Evolutionary conservation across 2,888 invertebrate species (phyloP).

Genomic region (Spatulosminthurus flaviceps): DNA sequence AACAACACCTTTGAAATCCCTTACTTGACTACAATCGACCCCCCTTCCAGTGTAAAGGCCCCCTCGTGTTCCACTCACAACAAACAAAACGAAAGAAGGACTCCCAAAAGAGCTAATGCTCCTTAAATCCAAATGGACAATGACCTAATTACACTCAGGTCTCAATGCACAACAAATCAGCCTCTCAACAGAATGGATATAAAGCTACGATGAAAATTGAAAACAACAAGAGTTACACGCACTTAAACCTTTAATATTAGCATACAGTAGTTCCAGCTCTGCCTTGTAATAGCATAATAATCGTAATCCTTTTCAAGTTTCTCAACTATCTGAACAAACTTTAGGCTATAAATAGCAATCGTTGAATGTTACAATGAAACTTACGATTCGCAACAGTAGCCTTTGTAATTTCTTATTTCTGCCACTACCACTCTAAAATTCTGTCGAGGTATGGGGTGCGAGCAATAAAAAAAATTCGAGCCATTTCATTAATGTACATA

Average conservation of each 20-base stretch:
- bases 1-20: constrained; percentile 43
- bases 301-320: too few species aligned
- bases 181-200: background rate
- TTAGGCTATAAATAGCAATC: too few species aligned
- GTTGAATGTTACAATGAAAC: too few species aligned
- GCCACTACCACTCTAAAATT: too few species aligned
- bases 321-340: too few species aligned
- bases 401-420: too few species aligned
- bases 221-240: constrained; percentile 1
- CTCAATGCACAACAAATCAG: constrained; percentile 15
- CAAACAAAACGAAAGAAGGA: constrained; percentile 49
- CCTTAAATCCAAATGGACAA: constrained; percentile 35
- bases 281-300: too few species aligned
- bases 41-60: constrained; percentile 49
- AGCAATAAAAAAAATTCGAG: too few species aligned
- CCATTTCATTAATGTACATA: too few species aligned
- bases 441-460: too few species aligned
- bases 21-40: constrained; percentile 31
- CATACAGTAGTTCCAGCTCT: background rate
- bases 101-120: constrained; percentile 25
- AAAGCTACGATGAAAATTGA: constrained; percentile 22
- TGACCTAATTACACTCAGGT: constrained; percentile 38
- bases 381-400: too few species aligned
- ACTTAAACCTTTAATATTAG: background rate
- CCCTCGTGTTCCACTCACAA: constrained; percentile 51